These are phyloP conservation scores for Melanotus villosus DNA, from an alignment of 2,888 invertebrate species.

Conservation along the genomic window DNA sequence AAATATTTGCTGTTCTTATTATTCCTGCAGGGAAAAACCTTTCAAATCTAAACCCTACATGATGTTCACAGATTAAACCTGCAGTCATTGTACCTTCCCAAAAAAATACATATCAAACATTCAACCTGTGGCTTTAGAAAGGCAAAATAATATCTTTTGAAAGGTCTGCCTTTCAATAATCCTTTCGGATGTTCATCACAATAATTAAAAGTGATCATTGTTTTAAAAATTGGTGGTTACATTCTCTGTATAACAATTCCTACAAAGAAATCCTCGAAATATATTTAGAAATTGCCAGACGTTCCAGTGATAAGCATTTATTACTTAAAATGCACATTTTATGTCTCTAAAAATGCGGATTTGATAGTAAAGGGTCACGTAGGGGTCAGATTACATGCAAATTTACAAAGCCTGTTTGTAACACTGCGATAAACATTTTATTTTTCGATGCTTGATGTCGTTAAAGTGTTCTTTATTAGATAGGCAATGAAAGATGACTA, in stretches of 20 bases:
- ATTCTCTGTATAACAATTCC: not conserved
- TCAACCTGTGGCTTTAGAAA: slow-evolving; percentile 3
- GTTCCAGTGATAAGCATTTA: not conserved
- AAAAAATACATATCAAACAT: not conserved
- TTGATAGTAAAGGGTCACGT: slow-evolving; percentile 5
- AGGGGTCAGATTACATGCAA: slow-evolving; percentile 7
- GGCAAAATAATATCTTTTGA: not conserved
- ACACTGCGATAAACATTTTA: too few species aligned
- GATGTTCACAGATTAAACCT: too few species aligned
- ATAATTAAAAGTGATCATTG: slow-evolving; percentile 15
- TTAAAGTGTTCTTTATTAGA: too few species aligned
- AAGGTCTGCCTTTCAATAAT: not conserved
- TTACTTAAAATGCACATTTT: not conserved
- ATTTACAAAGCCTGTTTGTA: not conserved
- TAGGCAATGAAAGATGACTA: too few species aligned
- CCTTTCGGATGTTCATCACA: not conserved
- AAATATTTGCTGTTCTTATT: too few species aligned
- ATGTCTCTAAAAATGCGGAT: slow-evolving; percentile 10
- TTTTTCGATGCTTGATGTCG: too few species aligned
- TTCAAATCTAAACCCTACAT: too few species aligned
- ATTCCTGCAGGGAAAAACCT: too few species aligned
- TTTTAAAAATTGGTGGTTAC: slow-evolving; percentile 5
- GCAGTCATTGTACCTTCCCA: too few species aligned
- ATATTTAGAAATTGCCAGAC: not conserved
- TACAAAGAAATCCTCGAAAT: not conserved